A percentile compares a stretch with the other conserved stretches of the same genome.
Conservation (phyloP, 2,888 invertebrate genomes). For the Malthinus flaveolus region DNA sequence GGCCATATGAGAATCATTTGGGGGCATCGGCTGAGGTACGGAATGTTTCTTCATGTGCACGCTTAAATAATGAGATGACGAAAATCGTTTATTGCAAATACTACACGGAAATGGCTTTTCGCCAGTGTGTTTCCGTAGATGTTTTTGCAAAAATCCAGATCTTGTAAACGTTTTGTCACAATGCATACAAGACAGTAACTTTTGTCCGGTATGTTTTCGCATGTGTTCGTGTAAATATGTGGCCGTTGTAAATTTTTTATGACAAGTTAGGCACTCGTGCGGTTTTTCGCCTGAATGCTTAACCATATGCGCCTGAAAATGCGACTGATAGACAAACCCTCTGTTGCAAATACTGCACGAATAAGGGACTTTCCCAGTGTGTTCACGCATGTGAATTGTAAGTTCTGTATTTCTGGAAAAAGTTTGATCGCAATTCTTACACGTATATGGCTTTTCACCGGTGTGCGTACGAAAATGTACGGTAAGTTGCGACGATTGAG, state of each 20-base stretch:
- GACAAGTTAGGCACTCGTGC: conserved; percentile 23
- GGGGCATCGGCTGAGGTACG: conserved; percentile 1
- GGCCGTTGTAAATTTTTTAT: conserved; percentile 26
- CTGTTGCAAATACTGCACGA: conserved; percentile 50
- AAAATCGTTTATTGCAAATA: conserved; percentile 27
- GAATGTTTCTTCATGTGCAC: conserved; percentile 28
- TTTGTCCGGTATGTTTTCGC: conserved; percentile 25
- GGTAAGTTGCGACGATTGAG: conserved; percentile 63
- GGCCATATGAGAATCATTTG: too few species aligned
- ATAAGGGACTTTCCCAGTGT: conserved; percentile 52
- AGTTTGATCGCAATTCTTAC: conserved; percentile 46
- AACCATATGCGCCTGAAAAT: conserved; percentile 48
- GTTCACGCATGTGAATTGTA: conserved; percentile 51
- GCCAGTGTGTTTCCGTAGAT: conserved; percentile 25
- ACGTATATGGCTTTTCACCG: conserved; percentile 42
- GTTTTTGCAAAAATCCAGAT: conserved; percentile 23
- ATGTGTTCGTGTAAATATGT: conserved; percentile 27
- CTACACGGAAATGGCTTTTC: conserved; percentile 27
- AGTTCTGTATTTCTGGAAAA: conserved; percentile 52
- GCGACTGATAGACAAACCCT: conserved; percentile 48
- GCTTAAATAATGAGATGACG: conserved; percentile 28
- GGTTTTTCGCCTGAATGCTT: conserved; percentile 40
- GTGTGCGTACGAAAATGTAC: conserved; percentile 63
- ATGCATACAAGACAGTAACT: conserved; percentile 23
- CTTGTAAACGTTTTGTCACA: conserved; percentile 28